A percentile compares a stretch with the other conserved stretches of the same genome.
Conservation (phyloP, 2,888 invertebrate genomes). For the Xestia ashworthii region DNA sequence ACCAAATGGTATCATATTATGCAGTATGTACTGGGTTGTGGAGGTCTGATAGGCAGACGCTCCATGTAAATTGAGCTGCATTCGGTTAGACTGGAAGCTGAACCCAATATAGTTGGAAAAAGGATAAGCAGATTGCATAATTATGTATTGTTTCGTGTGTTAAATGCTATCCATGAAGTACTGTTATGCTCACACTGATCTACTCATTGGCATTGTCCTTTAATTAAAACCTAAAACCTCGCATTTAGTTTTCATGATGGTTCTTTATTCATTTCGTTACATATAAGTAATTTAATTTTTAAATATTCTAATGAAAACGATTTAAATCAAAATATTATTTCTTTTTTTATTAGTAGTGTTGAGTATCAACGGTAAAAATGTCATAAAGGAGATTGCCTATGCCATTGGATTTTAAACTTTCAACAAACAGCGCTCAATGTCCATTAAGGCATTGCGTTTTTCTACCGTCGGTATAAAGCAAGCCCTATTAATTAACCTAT, state of each 20-base stretch:
- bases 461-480: background rate
- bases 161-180: background rate
- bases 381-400: background rate
- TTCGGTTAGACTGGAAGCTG: background rate
- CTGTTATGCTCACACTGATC: background rate
- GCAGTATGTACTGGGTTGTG: background rate
- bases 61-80: background rate
- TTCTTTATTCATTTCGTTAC: too few relatives aligned
- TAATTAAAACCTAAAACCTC: constrained; percentile 9
- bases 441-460: background rate
- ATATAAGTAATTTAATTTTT: too few relatives aligned
- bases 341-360: background rate
- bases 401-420: constrained; percentile 1
- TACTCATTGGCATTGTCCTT: background rate
- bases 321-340: too few relatives aligned
- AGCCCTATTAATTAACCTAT: background rate
- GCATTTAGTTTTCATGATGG: background rate
- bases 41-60: background rate
- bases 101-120: background rate
- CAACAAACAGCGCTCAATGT: background rate
- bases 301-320: too few relatives aligned
- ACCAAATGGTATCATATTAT: background rate
- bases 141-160: background rate
- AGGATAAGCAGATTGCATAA: background rate
- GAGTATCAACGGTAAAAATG: background rate